Conservation (phyloP, 1,140 invertebrate species). For the Drosophila quadrilineata region DNA sequence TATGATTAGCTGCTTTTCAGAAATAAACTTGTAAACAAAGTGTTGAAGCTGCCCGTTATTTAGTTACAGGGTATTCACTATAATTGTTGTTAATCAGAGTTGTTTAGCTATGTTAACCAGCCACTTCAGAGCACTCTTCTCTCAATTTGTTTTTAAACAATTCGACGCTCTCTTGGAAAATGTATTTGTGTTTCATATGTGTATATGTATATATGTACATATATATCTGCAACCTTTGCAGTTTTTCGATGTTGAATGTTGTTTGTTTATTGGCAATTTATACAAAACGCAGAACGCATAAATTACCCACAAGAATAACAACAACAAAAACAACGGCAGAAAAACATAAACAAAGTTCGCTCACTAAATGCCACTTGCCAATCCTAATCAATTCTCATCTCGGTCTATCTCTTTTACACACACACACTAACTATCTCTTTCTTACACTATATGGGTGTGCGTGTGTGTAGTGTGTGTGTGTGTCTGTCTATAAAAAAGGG, state of each 20-base stretch:
- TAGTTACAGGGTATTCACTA: slow-evolving; percentile 3
- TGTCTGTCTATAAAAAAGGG: slow-evolving; percentile 63
- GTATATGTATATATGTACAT: slow-evolving; percentile 5
- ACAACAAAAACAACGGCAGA: slow-evolving; percentile 16
- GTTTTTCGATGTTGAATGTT: slow-evolving; percentile 28
- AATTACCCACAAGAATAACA: slow-evolving; percentile 44
- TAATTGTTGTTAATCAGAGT: slow-evolving; percentile 68
- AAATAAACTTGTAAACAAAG: too few species aligned
- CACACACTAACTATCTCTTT: too few species aligned
- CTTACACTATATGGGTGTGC: too few species aligned
- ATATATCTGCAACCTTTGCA: slow-evolving; percentile 57
- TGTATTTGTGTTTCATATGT: too few species aligned
- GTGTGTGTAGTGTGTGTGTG: too few species aligned
- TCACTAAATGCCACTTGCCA: slow-evolving; percentile 75
- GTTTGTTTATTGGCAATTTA: slow-evolving; percentile 75
- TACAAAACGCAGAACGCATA: slow-evolving; percentile 71
- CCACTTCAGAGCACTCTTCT: slow-evolving; percentile 41
- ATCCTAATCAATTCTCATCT: slow-evolving; percentile 74
- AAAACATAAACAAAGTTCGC: slow-evolving; percentile 73
- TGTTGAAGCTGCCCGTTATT: too few species aligned
- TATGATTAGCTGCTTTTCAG: too few species aligned
- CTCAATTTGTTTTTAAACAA: slow-evolving; percentile 2
- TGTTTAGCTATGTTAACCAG: slow-evolving; percentile 72
- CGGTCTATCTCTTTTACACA: too few species aligned
- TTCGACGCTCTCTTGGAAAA: too few species aligned